Evolutionary conservation across 2,113 vertebrate species (phyloP), one percentile per base, ranked within the genome.

Genomic region (Otolemur garnettii): DNA sequence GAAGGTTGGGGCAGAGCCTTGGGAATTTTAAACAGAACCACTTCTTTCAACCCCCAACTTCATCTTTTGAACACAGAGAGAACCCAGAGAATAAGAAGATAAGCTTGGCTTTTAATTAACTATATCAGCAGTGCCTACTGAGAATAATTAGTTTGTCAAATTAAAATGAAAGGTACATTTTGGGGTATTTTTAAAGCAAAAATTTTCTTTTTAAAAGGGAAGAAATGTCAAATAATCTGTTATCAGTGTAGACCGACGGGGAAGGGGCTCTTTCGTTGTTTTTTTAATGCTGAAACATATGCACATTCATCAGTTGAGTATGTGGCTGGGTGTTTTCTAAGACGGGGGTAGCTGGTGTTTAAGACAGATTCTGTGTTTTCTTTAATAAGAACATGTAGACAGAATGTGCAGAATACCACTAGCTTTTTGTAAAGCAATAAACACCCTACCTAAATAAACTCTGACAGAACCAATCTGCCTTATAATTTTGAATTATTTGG

Each of bases 101-200:
- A 45, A 74, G 18, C 12, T 91, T 77, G 38, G 11, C 22, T 96
- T 96, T 95, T 77, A 94, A 77, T 91, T 92, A 85, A 64, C 9
- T 15, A 22, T 77, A 82, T n/a, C 75, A 42, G 8, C n/a, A 75
- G 12, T 66, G 4, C 24, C 74, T 62, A 69, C 18, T 83, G 83
- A 82, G 64, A 80, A 90, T 83, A 77, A 75, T 69, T 84, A 90
- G 14, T 55, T 22, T 83, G 18, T 45, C 10, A 91, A 92, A 57
- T 93, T n/a, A 79, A 90, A 95, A 64, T 69, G 38, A 71, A 92
- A 79, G 0, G 45, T 50, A 0, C 2, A 28, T 62, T 83, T 78
- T 19, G 92, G 18, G 13, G 6, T 74, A 53, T 88, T 91, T 89
- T 82, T 81, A 66, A 64, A 91, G 42, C 24, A 80, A 60, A 60